A percentile compares a stretch with the other conserved stretches of the same genome.
Conservation (phyloP, 1,140 invertebrate genomes). For the Coelopa frigida region DNA sequence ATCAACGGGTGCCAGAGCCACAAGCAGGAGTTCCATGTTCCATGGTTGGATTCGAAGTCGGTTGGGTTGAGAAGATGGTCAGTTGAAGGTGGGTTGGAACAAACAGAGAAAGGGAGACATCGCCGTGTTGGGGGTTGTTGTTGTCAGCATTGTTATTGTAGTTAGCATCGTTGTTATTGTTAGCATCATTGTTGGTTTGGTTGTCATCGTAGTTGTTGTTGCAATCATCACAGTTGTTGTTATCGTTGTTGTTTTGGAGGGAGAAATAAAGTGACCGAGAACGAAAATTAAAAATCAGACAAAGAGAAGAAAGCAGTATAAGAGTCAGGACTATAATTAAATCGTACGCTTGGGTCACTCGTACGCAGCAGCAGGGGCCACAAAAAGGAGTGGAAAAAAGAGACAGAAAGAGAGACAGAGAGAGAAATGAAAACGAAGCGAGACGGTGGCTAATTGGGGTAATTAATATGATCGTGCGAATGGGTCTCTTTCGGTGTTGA, state of each 20-base stretch:
- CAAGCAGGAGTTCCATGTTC: no score
- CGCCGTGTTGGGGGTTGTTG: slow-evolving; percentile 18
- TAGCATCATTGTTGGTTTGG: background rate
- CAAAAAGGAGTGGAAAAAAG: background rate
- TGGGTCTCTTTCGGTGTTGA: no score
- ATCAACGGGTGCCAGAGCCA: no score
- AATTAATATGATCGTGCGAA: background rate
- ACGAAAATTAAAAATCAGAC: no score
- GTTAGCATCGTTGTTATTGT: slow-evolving; percentile 13
- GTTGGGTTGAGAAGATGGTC: no score
- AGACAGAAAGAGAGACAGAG: background rate
- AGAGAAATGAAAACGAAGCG: background rate
- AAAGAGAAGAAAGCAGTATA: no score
- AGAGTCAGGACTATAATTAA: no score
- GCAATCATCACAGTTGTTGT: background rate
- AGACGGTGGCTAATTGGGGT: background rate
- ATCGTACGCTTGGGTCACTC: no score
- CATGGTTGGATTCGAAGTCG: no score
- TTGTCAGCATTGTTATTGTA: slow-evolving; percentile 17
- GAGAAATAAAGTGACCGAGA: background rate
- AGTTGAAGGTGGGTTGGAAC: no score
- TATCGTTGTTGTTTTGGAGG: background rate
- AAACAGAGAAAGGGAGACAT: slow-evolving; percentile 19
- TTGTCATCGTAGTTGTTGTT: background rate
- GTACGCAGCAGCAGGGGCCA: no score